Base-by-base conservation (phyloP, 2,113 vertebrate species). In the Erythrocercus mccallii region DNA sequence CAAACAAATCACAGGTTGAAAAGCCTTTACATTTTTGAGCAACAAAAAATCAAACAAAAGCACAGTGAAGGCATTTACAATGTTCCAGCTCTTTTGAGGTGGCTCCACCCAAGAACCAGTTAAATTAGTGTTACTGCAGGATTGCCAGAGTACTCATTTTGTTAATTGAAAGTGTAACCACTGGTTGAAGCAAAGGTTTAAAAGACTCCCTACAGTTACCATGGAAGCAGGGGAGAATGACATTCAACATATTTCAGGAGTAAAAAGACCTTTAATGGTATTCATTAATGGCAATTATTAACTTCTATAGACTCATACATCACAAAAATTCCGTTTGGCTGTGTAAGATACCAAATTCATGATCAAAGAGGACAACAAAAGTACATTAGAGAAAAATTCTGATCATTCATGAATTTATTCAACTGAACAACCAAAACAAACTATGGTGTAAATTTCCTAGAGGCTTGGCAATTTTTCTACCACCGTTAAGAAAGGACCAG, bases 31-130 rank as follows among this genome's bases (percentile, higher is more conserved):
- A 57, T 37, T 92, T 92, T 84, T 84, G 27, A 73, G 58, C 91
- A 21, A 94, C 81, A 50, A 57, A 24, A 95, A 96, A 85, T 27
- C 10, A 96, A 92, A 89, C 92, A 91, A 85, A 96, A 95, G 61
- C 20, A 62, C 11, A 37, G 42, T 21, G 30, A 93, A 89, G 61
- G 66, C 3, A 92, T 91, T 87, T 88, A 70, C 31, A 91, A 35
- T 9, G 38, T 53, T 81, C 20, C 53, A 78, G 42, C 15, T 81
- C 71, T 69, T 83, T 20, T 81, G 48, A 40, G 12, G 23, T 12
- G 31, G 42, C 53, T 95, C 48, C 45, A 79, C 38, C 25, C 31
- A 70, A 45, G n/a, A 65, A 45, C 31, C 78, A 94, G 73, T 86
- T 93, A 83, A 93, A 66, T 35, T 77, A 86, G 81, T 44, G 78